Base-by-base conservation (phyloP, 1,140 invertebrate species). In the Drusus annulatus region DNA sequence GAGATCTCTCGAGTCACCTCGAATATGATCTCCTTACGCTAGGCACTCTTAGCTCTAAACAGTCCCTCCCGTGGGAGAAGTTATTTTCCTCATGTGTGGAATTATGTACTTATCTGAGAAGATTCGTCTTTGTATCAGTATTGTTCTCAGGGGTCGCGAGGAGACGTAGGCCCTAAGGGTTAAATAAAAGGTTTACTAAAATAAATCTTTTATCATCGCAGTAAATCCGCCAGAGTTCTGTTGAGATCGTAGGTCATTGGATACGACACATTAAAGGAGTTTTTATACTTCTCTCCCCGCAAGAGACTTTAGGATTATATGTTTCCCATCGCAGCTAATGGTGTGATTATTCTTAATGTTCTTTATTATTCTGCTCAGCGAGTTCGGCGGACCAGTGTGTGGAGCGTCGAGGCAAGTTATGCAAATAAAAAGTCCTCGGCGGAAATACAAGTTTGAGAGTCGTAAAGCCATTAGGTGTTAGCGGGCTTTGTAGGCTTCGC, bases 401-500 rank as follows among this genome's bases (percentile, higher is more conserved):
- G 8, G 31, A 36, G 31, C 8, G 31, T n/a, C 31, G 31, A 4
- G 4, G 58, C 10, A 21, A 19, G 21, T 25, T 25, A 19, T 62
- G n/a, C 17, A 63, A 63, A 63, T 28, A 15, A 63, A 63, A 63
- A 63, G 23, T 58, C 19, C 19, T 25, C 1, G 23, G 7, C 15
- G 60, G 17, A 23, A 25, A 17, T n/a, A 15, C 15, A 63, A 15
- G 16, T 13, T 25, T 63, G 21, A 63, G 23, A 15, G 31, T 63
- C 60, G 21, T 63, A 63, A 63, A 63, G 60, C 60, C 23, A 25
- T 63, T 63, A 63, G 60, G 60, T 19, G 23, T 8, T 16, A 23
- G 7, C 17, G 54, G 52, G 21, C n/a, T 58, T 58, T 58, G 21
- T 17, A 58, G 54, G 21, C 21, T 58, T 16, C 23, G 19, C 16